Evolutionary conservation across 2,888 invertebrate genomes (phyloP).

Genomic region (Synanthedon tipuliformis): DNA sequence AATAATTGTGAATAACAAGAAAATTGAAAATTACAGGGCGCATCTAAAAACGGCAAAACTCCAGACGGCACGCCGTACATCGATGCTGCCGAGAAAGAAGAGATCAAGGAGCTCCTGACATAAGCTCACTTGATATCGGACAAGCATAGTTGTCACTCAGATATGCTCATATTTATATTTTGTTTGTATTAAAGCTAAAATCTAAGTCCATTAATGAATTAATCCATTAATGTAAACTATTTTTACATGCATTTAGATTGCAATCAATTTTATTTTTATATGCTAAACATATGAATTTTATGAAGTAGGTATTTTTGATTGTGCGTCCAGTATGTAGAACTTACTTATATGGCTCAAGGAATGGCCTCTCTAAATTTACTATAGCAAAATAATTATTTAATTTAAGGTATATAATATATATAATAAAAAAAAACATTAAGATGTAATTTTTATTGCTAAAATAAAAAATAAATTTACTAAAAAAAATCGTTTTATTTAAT

Average conservation of each 20-base stretch:
- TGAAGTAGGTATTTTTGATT: conserved; percentile 39
- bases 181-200: conserved; percentile 29
- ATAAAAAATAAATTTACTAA: conserved; percentile 5
- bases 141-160: conserved; percentile 14
- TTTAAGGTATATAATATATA: conserved; percentile 37
- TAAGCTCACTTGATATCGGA: conserved; percentile 21
- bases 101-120: conserved; percentile 82
- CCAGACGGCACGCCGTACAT: conserved; percentile 90
- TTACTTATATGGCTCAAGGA: conserved; percentile 26
- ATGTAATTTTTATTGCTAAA: conserved; percentile 58
- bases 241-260: conserved; percentile 65
- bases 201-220: conserved; percentile 27
- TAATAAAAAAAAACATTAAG: conserved; percentile 34
- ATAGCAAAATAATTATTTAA: conserved; percentile 55
- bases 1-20: no score
- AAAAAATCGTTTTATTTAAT: neutral
- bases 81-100: conserved; percentile 91
- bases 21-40: conserved; percentile 72
- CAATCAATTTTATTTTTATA: conserved; percentile 64
- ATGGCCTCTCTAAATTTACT: conserved; percentile 46
- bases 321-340: conserved; percentile 51
- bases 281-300: conserved; percentile 39
- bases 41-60: conserved; percentile 82
- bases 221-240: conserved; percentile 40
- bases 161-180: conserved; percentile 38